A percentile compares a stretch with the other conserved stretches of the same genome.
These are phyloP conservation scores for Echinometra lucunter DNA, from an alignment of 53 echinoderm and acorn worm genomes.

Conservation along the genomic window DNA sequence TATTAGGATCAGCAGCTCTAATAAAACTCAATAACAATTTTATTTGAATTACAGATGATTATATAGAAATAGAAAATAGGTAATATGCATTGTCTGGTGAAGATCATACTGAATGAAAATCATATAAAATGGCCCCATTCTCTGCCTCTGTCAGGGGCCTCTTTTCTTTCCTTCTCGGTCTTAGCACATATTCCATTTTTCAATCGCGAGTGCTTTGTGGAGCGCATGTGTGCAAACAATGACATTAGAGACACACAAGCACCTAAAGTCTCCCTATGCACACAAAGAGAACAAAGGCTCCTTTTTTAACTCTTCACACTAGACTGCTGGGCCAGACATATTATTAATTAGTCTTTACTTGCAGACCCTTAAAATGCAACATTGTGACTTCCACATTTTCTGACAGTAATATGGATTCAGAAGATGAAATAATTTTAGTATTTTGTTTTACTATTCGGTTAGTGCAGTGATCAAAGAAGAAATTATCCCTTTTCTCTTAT, in stretches of 20 bases:
- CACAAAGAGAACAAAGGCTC: conserved; percentile 55
- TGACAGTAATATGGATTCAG: not conserved
- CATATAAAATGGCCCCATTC: too few species aligned
- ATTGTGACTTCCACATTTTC: not conserved
- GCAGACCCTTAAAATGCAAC: not conserved
- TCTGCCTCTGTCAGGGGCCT: not conserved
- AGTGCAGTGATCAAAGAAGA: not conserved
- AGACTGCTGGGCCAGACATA: conserved; percentile 30
- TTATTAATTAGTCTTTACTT: conserved; percentile 46
- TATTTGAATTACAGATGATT: too few species aligned
- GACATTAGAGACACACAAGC: not conserved
- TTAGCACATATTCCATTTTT: not conserved
- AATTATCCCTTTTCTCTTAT: not conserved
- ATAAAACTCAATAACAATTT: too few species aligned
- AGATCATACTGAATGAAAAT: too few species aligned
- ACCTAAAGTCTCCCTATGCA: conserved; percentile 34
- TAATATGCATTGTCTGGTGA: too few species aligned
- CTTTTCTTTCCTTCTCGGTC: not conserved
- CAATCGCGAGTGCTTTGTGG: not conserved
- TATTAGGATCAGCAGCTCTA: too few species aligned
- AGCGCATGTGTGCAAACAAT: conserved; percentile 45
- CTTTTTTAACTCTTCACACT: conserved; percentile 13
- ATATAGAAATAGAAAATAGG: too few species aligned
- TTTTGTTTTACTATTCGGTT: not conserved
- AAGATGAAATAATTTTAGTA: not conserved